Base-by-base conservation (phyloP, 2,797 vertebrate species). In the Botia kubotai region DNA sequence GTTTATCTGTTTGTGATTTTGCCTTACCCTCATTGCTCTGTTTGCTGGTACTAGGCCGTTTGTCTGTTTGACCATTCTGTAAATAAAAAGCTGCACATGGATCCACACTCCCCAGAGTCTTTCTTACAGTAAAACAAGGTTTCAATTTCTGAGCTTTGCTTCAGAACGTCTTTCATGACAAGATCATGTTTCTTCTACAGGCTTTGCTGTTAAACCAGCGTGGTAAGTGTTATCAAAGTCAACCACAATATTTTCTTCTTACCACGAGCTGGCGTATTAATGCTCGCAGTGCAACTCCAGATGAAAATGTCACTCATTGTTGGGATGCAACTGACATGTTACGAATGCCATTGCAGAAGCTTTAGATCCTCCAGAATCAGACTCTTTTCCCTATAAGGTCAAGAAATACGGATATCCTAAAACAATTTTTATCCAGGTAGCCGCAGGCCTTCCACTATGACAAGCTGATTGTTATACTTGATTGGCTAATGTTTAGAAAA, bases 161-260 rank as follows among this genome's bases (percentile, higher is more conserved):
- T 66, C n/a, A 17, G 33, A 65, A 21, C 12, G 39, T 48, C 53
- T 71, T 71, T 19, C 48, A 48, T 46, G 74, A 82, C 6, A 43
- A 62, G 46, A 62, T 68, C 52, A 76, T 21, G 60, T 62, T 72
- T 50, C 10, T 60, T 2, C 43, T 16, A 16, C 19, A 33, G 29
- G 39, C 17, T 29, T 8, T 63, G 53, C 69, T 78, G 17, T 60
- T 50, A 6, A 72, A 58, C 60, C 39, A 43, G 52, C 62, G 29
- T 36, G 74, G 68, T 66, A 62, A 14, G 33, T 14, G 3, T 29
- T 26, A 82, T 82, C 75, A 77, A 72, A 77, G 60, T 7, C 69
- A 57, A n/a, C 29, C 0, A n/a, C 10, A 8, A 29, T 75, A 43
- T 13, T 75, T 75, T 65, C 58, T 63, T 58, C 43, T n/a, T 26